Evolutionary conservation across 2,888 invertebrate species (phyloP).

Genomic region (Eretmocerus hayati): DNA sequence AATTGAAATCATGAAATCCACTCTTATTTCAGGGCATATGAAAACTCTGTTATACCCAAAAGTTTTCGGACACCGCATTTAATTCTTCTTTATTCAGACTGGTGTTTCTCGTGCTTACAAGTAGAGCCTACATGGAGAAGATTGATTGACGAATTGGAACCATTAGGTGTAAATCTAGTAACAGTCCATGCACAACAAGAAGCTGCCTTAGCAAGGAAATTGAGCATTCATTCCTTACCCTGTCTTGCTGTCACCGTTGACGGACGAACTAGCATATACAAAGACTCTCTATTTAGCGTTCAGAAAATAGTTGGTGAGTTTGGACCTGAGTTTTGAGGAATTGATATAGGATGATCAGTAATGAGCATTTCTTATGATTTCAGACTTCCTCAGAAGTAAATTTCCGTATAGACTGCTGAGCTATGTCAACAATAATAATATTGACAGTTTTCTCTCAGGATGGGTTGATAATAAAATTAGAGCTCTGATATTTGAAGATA

Average conservation of each 20-base stretch:
- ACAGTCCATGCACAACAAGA: slow-evolving; percentile 83
- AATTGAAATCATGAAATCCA: too few species aligned
- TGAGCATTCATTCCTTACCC: slow-evolving; percentile 77
- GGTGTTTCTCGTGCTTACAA: slow-evolving; percentile 88
- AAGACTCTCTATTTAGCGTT: slow-evolving; percentile 71
- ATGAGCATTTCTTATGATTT: too few species aligned
- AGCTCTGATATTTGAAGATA: slow-evolving; percentile 79
- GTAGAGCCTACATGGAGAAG: slow-evolving; percentile 81
- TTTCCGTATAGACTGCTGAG: slow-evolving; percentile 77
- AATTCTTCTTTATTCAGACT: slow-evolving; percentile 87
- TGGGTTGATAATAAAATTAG: slow-evolving; percentile 91
- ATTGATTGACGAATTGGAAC: slow-evolving; percentile 79
- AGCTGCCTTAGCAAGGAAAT: slow-evolving; percentile 64
- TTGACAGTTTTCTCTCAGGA: slow-evolving; percentile 73
- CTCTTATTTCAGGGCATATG: slow-evolving; percentile 66
- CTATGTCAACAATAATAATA: slow-evolving; percentile 62
- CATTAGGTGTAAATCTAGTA: slow-evolving; percentile 72
- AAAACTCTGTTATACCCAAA: slow-evolving; percentile 78
- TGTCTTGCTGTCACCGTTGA: slow-evolving; percentile 74
- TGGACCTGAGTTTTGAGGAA: neutral
- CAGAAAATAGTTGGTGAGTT: slow-evolving; percentile 71
- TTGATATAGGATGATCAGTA: neutral
- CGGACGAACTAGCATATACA: slow-evolving; percentile 78
- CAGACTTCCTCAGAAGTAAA: slow-evolving; percentile 80
- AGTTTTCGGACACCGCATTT: slow-evolving; percentile 77